Percentiles rank a stretch among this genome's conserved stretches.
phyloP scores from a whole-genome alignment of 2,797 vertebrate genomes.

The Alosa sapidissima region DNA sequence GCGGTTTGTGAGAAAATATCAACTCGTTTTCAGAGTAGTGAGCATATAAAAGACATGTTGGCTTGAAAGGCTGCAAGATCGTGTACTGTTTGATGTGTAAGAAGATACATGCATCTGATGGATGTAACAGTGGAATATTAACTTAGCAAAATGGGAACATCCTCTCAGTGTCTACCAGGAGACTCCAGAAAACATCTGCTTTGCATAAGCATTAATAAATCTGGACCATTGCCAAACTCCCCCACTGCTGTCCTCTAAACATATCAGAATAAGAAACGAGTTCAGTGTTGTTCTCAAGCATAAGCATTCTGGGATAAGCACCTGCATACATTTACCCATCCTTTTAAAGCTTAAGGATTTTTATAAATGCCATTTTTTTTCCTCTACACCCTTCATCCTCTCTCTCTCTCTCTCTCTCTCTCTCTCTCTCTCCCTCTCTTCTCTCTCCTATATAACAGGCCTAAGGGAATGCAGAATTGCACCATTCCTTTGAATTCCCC shows the following conservation, averaged over 20 bases:
- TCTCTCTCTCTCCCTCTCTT: not conserved
- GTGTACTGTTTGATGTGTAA: not conserved
- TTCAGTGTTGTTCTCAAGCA: not conserved
- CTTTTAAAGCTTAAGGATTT: not conserved
- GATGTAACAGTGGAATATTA: not conserved
- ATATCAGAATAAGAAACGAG: not conserved
- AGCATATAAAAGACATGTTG: not conserved
- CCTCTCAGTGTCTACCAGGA: constrained; percentile 9
- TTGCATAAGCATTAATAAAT: constrained; percentile 11
- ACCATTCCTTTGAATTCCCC: not conserved
- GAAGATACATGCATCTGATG: not conserved
- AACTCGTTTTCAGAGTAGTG: not conserved
- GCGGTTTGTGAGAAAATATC: not conserved
- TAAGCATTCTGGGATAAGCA: not conserved
- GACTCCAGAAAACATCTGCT: constrained; percentile 17
- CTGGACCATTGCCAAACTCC: not conserved
- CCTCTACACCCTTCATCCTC: not conserved
- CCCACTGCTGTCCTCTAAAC: not conserved
- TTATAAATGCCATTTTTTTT: not conserved
- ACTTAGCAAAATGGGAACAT: constrained; percentile 9
- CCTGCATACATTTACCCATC: not conserved
- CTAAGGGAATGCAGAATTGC: not conserved
- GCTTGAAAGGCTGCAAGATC: not conserved
- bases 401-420: not conserved
- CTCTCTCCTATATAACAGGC: not conserved